Evolutionary conservation across 64 coral and sea anemone species (phyloP).

Genomic region (Montipora efflorescens): DNA sequence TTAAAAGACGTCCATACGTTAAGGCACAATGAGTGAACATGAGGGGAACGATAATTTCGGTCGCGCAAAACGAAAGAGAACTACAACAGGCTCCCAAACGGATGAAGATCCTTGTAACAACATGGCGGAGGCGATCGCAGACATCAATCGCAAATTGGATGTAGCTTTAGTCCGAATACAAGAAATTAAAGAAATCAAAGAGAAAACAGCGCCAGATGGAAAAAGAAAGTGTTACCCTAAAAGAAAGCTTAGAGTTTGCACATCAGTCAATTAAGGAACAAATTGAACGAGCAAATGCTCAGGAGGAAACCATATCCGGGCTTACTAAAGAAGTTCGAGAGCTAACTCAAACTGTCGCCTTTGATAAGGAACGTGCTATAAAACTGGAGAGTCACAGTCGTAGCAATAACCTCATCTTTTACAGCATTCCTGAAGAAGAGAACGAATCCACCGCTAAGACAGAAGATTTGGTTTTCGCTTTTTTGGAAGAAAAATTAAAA

Average conservation of each 20-base stretch:
- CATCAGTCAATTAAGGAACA: background rate
- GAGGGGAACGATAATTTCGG: background rate
- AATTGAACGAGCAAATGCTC: background rate
- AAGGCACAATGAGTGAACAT: too few species aligned
- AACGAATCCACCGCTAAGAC: background rate
- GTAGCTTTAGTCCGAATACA: background rate
- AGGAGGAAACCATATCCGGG: background rate
- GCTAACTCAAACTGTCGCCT: background rate
- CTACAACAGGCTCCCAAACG: too few species aligned
- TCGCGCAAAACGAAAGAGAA: background rate
- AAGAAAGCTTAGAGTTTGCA: background rate
- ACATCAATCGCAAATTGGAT: background rate
- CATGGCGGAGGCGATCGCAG: too few species aligned
- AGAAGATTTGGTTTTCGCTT: background rate
- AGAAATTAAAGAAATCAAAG: conserved; percentile 11
- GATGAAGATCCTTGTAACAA: too few species aligned
- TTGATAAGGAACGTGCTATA: background rate
- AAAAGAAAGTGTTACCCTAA: background rate
- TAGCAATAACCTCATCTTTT: background rate
- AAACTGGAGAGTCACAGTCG: background rate
- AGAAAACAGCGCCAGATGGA: background rate
- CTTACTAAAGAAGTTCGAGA: background rate
- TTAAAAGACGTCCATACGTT: too few species aligned
- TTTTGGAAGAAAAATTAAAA: background rate
- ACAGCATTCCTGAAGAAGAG: background rate